Conservation (phyloP, 2,888 invertebrate genomes). For the Chrysotoxum bicinctum region DNA sequence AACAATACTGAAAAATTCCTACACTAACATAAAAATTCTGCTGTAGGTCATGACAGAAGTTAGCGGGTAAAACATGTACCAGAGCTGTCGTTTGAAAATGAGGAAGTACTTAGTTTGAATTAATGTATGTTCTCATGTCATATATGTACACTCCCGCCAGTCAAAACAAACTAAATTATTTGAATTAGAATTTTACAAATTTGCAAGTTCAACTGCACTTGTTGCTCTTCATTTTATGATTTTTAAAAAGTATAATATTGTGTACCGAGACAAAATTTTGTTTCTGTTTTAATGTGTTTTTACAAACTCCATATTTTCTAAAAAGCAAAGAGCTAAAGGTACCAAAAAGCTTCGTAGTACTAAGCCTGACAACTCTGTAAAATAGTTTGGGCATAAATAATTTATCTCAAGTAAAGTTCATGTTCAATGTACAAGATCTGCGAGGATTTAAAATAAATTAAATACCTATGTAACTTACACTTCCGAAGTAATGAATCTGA, state of each 20-base stretch:
- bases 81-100: background rate
- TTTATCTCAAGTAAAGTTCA: background rate
- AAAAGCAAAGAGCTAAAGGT: no score
- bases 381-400: background rate
- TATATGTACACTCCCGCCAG: no score
- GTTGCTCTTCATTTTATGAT: no score
- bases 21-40: conserved; percentile 46
- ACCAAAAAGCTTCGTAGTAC: no score
- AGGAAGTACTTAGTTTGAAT: no score
- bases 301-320: no score
- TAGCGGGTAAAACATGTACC: background rate
- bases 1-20: background rate
- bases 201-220: no score
- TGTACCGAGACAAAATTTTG: no score
- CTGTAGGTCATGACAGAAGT: conserved; percentile 49
- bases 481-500: background rate
- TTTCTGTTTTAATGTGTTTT: no score
- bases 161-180: background rate
- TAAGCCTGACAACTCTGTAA: background rate
- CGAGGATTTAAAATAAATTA: background rate
- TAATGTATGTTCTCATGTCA: no score
- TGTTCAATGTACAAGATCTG: background rate
- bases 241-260: no score
- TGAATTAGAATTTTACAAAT: background rate
- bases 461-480: background rate